Base-by-base conservation (phyloP, 2,797 vertebrate genomes). In the Acrossocheilus wenchowensis region DNA sequence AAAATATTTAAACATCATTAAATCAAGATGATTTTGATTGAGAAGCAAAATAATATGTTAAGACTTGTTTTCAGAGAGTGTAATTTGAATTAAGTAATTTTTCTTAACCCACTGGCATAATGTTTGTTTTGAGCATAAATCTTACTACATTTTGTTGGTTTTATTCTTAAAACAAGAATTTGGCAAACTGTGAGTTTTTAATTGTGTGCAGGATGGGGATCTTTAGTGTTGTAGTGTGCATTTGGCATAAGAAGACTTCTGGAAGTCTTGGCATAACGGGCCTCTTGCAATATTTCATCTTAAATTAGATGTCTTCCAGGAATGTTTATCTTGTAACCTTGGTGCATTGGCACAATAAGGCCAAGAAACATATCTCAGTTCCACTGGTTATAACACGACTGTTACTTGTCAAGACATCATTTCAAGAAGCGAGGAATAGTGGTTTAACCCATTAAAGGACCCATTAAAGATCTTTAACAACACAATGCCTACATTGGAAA, bases 221-320 rank as follows among this genome's bases (percentile, higher is more conserved):
- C 30, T 54, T 36, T 30, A 21, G 48, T 57, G 50, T 39, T 78
- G 52, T 21, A 52, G 34, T 78, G 50, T 74, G 81, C 10, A 23
- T 21, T 34, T 81, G 68, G 21, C 52, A 62, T 62, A 34, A n/a
- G 54, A 17, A 74, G 66, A 68, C 66, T 48, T 66, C 19, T 39
- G 57, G 6, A 45, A 66, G 30, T 15, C 6, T 26, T 45, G 34
- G 64, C 50, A 64, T 79, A 57, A 82, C 14, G 30, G 19, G 21
- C 48, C 50, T 80, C 34, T 79, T 60, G 30, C 68, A 75, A 79
- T 39, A 34, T 78, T 71, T 86, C 43, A 43, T 69, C 30, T 69
- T 66, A 73, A 79, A 69, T 71, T 3, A 80, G 62, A 75, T 10
- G 82, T 52, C 34, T 52, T 68, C 1, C 43, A 71, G 26, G 78